Percentiles rank a stretch among this genome's conserved stretches.
phyloP scores from a whole-genome alignment of 2,797 vertebrate species.

The Eleutherodactylus coqui region DNA sequence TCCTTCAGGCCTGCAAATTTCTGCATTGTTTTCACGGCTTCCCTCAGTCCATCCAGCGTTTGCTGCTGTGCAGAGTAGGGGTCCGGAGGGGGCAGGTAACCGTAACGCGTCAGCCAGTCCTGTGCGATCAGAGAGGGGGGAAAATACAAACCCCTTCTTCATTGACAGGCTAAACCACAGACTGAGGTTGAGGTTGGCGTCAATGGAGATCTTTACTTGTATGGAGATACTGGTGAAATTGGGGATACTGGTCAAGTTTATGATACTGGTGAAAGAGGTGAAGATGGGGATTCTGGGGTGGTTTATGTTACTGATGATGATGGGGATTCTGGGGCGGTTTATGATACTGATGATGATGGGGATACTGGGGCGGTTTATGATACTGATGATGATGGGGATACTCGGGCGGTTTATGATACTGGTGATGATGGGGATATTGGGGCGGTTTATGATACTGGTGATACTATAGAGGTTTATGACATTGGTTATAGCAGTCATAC shows the following conservation, averaged over 20 bases:
- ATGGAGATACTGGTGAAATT: background rate
- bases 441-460: background rate
- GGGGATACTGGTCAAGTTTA: background rate
- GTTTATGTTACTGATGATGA: background rate
- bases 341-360: background rate
- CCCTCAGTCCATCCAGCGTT: slow-evolving; percentile 78
- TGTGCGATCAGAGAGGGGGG: slow-evolving; percentile 61
- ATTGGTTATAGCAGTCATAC: too few relatives aligned
- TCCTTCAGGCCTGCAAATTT: slow-evolving; percentile 82
- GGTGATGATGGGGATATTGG: background rate
- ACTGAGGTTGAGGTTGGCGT: too few relatives aligned
- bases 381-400: background rate
- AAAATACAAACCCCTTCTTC: too few relatives aligned
- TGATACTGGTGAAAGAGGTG: background rate
- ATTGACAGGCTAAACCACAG: too few relatives aligned
- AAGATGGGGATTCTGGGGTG: background rate
- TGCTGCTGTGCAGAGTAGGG: slow-evolving; percentile 81
- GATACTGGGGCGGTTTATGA: background rate
- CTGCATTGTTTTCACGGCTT: slow-evolving; percentile 86
- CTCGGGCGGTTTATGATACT: background rate
- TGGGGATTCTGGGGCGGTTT: background rate
- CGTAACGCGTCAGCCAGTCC: slow-evolving; percentile 91
- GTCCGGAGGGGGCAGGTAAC: slow-evolving; percentile 85
- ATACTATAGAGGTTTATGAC: background rate
- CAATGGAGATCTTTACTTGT: too few relatives aligned